phyloP scores from a whole-genome alignment of 2,888 invertebrate species.

The Nemoura dubitans region DNA sequence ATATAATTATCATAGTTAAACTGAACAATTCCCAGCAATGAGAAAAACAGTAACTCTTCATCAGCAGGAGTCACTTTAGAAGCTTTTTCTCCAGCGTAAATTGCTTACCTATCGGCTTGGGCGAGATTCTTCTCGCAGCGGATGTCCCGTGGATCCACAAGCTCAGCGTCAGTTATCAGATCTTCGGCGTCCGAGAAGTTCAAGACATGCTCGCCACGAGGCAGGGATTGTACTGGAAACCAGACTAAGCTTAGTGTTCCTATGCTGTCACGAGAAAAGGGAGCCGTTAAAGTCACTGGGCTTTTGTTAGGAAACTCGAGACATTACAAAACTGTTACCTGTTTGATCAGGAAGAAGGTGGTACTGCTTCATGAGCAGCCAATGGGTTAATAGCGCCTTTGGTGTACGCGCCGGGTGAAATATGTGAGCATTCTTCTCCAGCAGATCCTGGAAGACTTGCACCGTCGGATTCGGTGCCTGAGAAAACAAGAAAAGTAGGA shows the following conservation, averaged over 20 bases:
- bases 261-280: not conserved
- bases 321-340: too few relatives aligned
- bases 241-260: not conserved
- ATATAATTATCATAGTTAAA: too few relatives aligned
- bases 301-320: too few relatives aligned
- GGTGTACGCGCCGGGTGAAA: slow-evolving; percentile 91
- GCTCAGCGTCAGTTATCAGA: slow-evolving; percentile 82
- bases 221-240: slow-evolving; percentile 51
- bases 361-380: slow-evolving; percentile 93
- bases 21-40: too few relatives aligned
- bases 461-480: slow-evolving; percentile 77
- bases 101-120: slow-evolving; percentile 70
- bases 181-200: slow-evolving; percentile 95
- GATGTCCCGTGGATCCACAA: slow-evolving; percentile 84
- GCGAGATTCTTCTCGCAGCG: slow-evolving; percentile 80
- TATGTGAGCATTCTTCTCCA: slow-evolving; percentile 82
- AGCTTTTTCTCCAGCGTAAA: not conserved
- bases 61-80: too few relatives aligned
- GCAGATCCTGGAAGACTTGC: slow-evolving; percentile 84
- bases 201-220: slow-evolving; percentile 64
- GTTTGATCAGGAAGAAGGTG: slow-evolving; percentile 90
- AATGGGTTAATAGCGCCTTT: slow-evolving; percentile 85
- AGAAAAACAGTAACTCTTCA: too few relatives aligned
- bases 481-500: slow-evolving; percentile 61
- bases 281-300: not conserved